phyloP scores from a whole-genome alignment of 2,888 invertebrate species.

The Gymnosoma rotundatum region DNA sequence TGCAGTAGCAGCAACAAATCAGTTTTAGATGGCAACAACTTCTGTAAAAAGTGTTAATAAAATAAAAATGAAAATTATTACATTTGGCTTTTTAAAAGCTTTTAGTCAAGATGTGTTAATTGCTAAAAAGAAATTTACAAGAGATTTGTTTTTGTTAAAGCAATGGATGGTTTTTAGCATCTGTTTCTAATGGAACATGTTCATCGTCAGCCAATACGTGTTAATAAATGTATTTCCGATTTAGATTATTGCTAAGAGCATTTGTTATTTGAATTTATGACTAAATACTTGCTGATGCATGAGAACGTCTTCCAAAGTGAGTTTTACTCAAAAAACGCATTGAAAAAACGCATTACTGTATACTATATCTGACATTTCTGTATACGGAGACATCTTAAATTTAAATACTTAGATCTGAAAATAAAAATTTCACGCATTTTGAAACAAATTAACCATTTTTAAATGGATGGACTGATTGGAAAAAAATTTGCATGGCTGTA shows the following conservation, averaged over 20 bases:
- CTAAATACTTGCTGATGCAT: background rate
- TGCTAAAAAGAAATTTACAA: constrained; percentile 38
- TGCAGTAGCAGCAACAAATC: constrained; percentile 33
- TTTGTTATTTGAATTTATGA: constrained; percentile 5
- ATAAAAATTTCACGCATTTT: no score
- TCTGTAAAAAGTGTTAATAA: constrained; percentile 8
- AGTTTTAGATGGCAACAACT: constrained; percentile 17
- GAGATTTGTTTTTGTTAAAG: constrained; percentile 11
- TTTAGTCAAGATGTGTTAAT: constrained; percentile 54
- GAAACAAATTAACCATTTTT: no score
- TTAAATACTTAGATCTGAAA: no score
- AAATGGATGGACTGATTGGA: no score
- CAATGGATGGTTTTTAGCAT: constrained; percentile 37
- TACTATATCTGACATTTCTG: no score
- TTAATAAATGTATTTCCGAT: constrained; percentile 60
- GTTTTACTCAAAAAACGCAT: no score
- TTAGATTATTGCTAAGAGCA: constrained; percentile 54
- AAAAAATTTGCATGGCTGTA: no score
- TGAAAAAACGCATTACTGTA: no score
- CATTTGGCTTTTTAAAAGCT: constrained; percentile 38
- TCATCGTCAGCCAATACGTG: constrained; percentile 32
- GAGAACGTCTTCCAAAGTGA: no score
- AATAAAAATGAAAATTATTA: constrained; percentile 24
- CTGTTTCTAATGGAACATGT: constrained; percentile 52
- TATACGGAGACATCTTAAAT: no score